Evolutionary conservation across 2,113 vertebrate genomes (phyloP).

Genomic region (Coturnix japonica): DNA sequence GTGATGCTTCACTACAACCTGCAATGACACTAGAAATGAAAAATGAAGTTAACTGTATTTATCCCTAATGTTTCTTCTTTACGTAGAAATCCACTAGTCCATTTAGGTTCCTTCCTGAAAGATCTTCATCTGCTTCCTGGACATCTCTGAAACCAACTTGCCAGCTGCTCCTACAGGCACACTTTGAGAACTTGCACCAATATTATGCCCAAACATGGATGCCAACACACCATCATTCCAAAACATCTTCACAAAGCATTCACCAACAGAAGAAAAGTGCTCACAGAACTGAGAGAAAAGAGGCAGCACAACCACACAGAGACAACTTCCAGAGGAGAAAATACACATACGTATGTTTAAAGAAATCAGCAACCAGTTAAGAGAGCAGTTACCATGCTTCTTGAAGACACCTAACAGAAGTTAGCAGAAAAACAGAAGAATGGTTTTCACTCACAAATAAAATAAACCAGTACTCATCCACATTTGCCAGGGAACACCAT

Average conservation of each 20-base stretch:
- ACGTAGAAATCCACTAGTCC: background rate
- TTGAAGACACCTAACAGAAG: background rate
- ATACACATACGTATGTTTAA: background rate
- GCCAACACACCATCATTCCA: background rate
- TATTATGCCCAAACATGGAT: background rate
- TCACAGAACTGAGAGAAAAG: background rate
- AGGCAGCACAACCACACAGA: background rate
- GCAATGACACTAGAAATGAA: background rate
- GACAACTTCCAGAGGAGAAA: background rate
- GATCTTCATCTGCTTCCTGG: background rate
- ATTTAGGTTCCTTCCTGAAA: background rate
- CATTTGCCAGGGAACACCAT: background rate
- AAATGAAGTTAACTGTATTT: background rate
- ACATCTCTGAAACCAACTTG: background rate
- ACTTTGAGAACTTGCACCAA: background rate
- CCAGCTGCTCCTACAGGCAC: background rate
- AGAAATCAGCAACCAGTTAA: background rate
- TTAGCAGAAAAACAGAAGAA: background rate
- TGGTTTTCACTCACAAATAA: background rate
- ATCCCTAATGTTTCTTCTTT: background rate
- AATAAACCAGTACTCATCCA: background rate
- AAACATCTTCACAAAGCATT: background rate
- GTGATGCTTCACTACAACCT: background rate
- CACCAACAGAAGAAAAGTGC: background rate
- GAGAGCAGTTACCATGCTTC: background rate